Conservation (phyloP, 1,140 invertebrate species). For the Plectrocnemia conspersa region DNA sequence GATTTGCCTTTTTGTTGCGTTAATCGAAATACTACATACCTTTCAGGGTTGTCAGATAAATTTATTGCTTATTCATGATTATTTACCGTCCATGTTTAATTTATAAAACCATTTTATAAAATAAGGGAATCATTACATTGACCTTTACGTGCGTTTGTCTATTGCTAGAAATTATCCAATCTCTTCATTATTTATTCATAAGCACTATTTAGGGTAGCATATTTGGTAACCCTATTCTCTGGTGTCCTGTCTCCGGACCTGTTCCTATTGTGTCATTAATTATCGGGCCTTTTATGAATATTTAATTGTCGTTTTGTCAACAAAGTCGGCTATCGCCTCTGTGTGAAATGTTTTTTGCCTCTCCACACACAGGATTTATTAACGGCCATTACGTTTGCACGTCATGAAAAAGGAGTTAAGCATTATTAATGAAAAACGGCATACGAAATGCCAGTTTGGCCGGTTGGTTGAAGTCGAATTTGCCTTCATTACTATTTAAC, state of each 20-base stretch:
- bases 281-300: slow-evolving; percentile 25
- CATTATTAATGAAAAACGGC: slow-evolving; percentile 26
- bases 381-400: slow-evolving; percentile 16
- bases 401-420: slow-evolving; percentile 15
- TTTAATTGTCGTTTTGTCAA: slow-evolving; percentile 27
- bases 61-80: no score
- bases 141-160: no score
- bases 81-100: no score
- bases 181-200: no score
- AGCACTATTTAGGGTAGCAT: no score
- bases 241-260: neutral
- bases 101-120: no score
- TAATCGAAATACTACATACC: slow-evolving; percentile 1
- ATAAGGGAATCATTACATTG: no score
- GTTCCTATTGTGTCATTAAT: slow-evolving; percentile 18
- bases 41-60: neutral
- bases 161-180: no score
- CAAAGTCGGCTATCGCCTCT: neutral
- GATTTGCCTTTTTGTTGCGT: slow-evolving; percentile 11
- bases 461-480: no score
- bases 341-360: slow-evolving; percentile 10
- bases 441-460: slow-evolving; percentile 4
- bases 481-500: no score
- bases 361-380: slow-evolving; percentile 10
- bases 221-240: neutral